Conservation (phyloP, 2,113 vertebrate genomes). For the Egretta garzetta region DNA sequence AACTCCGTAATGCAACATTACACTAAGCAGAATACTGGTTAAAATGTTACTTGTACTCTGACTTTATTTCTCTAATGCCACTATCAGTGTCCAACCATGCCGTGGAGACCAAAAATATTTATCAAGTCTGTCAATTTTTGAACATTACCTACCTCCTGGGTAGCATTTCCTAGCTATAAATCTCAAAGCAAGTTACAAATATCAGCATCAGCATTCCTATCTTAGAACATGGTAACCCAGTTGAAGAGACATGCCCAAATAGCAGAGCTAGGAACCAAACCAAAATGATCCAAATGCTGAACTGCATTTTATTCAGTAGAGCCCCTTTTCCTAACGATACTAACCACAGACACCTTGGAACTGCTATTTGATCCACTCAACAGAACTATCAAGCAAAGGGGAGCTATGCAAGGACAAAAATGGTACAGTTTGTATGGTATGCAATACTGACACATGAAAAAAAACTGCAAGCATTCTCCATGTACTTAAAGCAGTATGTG, state of each 20-base stretch:
- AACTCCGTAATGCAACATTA: not conserved
- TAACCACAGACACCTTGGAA: not conserved
- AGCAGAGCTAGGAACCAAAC: not conserved
- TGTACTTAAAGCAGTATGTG: not conserved
- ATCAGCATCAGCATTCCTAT: not conserved
- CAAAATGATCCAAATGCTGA: not conserved
- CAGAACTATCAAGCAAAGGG: not conserved
- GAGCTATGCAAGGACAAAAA: not conserved
- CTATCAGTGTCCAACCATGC: not conserved
- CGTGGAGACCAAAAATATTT: not conserved
- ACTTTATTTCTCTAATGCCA: not conserved
- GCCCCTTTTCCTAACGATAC: not conserved
- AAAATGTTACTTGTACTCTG: not conserved
- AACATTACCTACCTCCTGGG: not conserved
- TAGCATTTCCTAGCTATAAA: not conserved
- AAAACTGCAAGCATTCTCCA: not conserved
- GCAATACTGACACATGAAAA: not conserved
- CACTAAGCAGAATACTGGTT: not conserved
- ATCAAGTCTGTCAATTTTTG: not conserved
- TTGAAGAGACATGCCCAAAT: not conserved
- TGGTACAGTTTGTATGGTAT: rapidly evolving
- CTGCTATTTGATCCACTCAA: not conserved
- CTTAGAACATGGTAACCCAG: not conserved
- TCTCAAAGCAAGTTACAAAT: not conserved
- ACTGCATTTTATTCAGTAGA: not conserved